Evolutionary conservation across 1,140 invertebrate species (phyloP).

Genomic region (Laupala kohalensis): DNA sequence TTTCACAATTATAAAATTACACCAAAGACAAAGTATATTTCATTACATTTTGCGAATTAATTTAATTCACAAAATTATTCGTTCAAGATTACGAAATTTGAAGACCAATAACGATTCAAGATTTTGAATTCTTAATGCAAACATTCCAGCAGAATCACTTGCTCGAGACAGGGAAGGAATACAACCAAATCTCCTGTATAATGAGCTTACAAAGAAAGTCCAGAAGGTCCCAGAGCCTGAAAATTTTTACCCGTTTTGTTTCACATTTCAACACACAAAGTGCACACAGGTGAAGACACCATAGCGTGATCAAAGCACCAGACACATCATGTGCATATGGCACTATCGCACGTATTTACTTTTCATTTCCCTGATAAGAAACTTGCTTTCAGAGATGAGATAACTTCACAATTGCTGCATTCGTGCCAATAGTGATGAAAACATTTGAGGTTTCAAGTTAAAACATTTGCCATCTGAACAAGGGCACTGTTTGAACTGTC

Average conservation of each 20-base stretch:
- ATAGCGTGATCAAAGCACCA: background rate
- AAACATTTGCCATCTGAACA: background rate
- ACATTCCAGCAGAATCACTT: no score
- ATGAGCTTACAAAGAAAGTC: background rate
- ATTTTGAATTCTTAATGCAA: no score
- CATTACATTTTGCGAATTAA: no score
- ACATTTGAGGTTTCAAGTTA: background rate
- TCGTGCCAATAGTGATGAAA: background rate
- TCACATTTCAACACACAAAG: background rate
- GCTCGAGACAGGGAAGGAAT: background rate
- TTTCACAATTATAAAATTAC: no score
- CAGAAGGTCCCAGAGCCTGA: background rate
- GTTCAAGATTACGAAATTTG: no score
- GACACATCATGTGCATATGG: background rate
- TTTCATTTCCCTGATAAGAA: background rate
- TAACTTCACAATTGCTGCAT: background rate
- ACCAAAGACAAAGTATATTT: no score
- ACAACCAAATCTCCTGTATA: background rate
- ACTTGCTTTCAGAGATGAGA: background rate
- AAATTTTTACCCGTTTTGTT: background rate
- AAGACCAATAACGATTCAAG: no score
- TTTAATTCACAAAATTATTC: no score
- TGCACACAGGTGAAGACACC: background rate
- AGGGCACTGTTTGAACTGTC: background rate
- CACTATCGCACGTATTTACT: background rate